These are phyloP conservation scores for Cossypha polioptera DNA, from an alignment of 2,797 vertebrate genomes.

Conservation along the genomic window DNA sequence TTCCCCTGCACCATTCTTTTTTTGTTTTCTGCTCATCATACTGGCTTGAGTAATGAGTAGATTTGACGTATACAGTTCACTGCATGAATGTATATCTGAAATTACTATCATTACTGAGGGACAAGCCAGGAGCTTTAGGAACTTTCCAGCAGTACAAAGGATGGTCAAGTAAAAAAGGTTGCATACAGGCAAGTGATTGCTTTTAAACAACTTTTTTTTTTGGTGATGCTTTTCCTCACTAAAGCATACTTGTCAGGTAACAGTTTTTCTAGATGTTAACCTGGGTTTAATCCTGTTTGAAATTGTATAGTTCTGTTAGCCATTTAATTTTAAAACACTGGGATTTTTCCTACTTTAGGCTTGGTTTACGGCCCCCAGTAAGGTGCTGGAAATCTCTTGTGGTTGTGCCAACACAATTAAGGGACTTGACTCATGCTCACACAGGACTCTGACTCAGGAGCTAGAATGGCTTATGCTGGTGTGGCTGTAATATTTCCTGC, in stretches of 20 bases:
- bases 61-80: background rate
- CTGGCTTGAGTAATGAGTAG: background rate
- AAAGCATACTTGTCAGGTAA: background rate
- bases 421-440: constrained; percentile 31
- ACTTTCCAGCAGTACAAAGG: background rate
- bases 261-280: background rate
- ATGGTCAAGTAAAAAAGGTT: background rate
- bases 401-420: background rate
- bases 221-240: background rate
- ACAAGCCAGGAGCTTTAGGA: background rate
- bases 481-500: background rate
- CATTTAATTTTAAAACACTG: background rate
- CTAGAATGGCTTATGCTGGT: background rate
- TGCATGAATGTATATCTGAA: background rate
- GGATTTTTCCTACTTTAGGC: accelerated
- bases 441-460: constrained; percentile 23
- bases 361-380: background rate
- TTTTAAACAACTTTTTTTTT: background rate
- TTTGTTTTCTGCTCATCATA: background rate
- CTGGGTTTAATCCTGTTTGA: background rate
- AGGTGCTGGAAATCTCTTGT: background rate
- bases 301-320: background rate
- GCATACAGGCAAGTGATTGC: background rate
- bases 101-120: background rate
- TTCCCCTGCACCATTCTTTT: background rate